These are phyloP conservation scores for Coleophora flavipennella DNA, from an alignment of 2,888 invertebrate genomes.

Conservation along the genomic window DNA sequence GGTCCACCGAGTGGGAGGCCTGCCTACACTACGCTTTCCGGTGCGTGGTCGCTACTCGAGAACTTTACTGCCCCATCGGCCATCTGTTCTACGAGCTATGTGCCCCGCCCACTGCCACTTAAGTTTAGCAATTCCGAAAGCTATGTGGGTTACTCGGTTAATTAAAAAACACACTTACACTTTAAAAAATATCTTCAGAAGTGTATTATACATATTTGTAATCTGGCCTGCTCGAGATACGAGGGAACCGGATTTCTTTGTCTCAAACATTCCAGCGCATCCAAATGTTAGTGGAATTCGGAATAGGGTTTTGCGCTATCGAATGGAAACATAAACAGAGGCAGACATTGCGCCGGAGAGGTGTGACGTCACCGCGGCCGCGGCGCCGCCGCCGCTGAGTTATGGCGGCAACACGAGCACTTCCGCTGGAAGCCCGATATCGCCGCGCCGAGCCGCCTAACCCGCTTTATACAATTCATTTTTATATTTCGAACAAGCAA, in stretches of 20 bases:
- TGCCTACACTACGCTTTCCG: no score
- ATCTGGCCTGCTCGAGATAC: constrained; percentile 3
- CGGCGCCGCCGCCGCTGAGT: constrained; percentile 41
- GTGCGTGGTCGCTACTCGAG: no score
- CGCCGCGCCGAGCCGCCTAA: constrained; percentile 19
- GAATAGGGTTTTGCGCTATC: constrained; percentile 7
- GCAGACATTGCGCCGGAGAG: constrained; percentile 17
- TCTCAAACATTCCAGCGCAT: constrained; percentile 4
- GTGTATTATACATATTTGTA: constrained; percentile 6
- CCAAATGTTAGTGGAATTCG: background rate
- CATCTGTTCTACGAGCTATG: no score
- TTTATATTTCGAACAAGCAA: constrained; percentile 4
- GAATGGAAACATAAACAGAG: constrained; percentile 7
- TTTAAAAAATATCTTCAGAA: constrained; percentile 5
- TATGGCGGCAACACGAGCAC: constrained; percentile 44
- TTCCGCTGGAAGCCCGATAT: constrained; percentile 35
- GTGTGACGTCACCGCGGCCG: constrained; percentile 32
- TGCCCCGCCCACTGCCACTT: no score
- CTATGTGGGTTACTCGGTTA: no score
- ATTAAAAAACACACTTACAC: no score
- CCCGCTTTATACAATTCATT: constrained; percentile 17
- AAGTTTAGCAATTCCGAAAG: constrained; percentile 3
- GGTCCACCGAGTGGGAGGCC: no score
- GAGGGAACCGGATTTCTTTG: constrained; percentile 1
- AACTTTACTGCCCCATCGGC: no score